Evolutionary conservation across 2,888 invertebrate species (phyloP).

Genomic region (Galerucella calmariensis): DNA sequence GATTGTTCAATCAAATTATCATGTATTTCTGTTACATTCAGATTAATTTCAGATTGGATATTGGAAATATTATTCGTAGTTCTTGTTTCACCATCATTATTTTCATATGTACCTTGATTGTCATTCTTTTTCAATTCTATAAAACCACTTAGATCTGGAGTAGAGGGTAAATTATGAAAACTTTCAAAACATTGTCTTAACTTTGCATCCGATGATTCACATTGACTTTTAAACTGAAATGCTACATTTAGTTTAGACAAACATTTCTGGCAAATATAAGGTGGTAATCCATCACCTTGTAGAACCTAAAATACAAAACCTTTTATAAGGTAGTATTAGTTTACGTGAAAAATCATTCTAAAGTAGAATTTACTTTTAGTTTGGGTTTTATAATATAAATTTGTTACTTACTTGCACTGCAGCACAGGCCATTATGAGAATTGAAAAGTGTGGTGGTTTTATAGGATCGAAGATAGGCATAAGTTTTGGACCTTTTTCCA

Average conservation of each 20-base stretch:
- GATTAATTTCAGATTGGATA: conserved; percentile 26
- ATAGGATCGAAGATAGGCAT: conserved; percentile 64
- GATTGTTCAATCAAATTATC: conserved; percentile 28
- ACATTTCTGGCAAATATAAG: conserved; percentile 63
- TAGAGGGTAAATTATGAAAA: conserved; percentile 54
- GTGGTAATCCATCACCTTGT: conserved; percentile 63
- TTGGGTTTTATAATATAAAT: neutral
- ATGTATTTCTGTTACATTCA: conserved; percentile 25
- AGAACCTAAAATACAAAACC: conserved; percentile 56
- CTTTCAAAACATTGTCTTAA: conserved; percentile 61
- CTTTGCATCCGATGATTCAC: conserved; percentile 63
- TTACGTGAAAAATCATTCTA: neutral
- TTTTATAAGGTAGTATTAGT: conserved; percentile 20
- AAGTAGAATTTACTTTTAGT: neutral
- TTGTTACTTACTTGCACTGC: conserved; percentile 61
- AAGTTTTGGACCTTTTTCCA: conserved; percentile 62
- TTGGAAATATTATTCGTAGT: conserved; percentile 12
- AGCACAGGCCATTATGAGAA: conserved; percentile 64
- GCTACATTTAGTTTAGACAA: conserved; percentile 62
- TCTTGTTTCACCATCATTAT: conserved; percentile 37
- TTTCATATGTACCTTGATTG: conserved; percentile 29
- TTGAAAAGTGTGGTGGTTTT: conserved; percentile 64
- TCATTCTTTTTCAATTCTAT: conserved; percentile 58
- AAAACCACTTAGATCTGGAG: conserved; percentile 57
- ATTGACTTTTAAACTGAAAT: conserved; percentile 64